Base-by-base conservation (phyloP, 2,888 invertebrate genomes). In the Philereme transversata region DNA sequence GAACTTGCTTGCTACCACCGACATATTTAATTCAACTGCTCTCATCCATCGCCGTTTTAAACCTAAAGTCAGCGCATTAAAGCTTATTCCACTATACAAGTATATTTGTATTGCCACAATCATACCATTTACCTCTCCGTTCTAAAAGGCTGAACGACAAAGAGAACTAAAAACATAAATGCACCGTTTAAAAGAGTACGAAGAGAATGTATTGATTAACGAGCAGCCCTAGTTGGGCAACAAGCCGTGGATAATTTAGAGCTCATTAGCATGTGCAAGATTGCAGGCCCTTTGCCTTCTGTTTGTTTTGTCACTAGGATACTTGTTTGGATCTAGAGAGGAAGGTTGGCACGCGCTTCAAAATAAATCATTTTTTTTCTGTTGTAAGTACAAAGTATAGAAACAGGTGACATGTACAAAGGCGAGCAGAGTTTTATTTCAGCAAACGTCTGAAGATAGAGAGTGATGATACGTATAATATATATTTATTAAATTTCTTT, bases 221-320 rank as follows among this genome's bases (percentile, higher is more conserved):
- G 81, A 79, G 79, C 68, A 75, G 83, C 72, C 73, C 86, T 77
- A 82, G 79, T 85, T 88, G 79, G 64, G 79, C 79, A 87, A 86
- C 83, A 81, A 86, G 78, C 79, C 85, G 84, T 85, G 83, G 80
- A 79, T 74, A 82, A 81, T 79, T 68, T 41, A 53, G 57, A 51
- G 72, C 81, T 83, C 79, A 83, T 88, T 87, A 86, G 71, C 79
- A 80, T 78, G 69, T 58, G 62, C 64, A 66, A 74, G 56, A 56
- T 43, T 43, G 43, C 11, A 34, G 75, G 71, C 77, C 77, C 77
- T 76, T 75, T 71, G 69, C 65, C 71, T 54, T 46, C n/a, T 33
- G 11, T 40, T 51, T 41, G 22, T 51, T 47, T 51, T 46, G 45
- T 51, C 46, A 40, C 34, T 57, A 40, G 5, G 3, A 47, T 3